Base-by-base conservation (phyloP, 1,140 invertebrate species). In the Callitettix versicolor region DNA sequence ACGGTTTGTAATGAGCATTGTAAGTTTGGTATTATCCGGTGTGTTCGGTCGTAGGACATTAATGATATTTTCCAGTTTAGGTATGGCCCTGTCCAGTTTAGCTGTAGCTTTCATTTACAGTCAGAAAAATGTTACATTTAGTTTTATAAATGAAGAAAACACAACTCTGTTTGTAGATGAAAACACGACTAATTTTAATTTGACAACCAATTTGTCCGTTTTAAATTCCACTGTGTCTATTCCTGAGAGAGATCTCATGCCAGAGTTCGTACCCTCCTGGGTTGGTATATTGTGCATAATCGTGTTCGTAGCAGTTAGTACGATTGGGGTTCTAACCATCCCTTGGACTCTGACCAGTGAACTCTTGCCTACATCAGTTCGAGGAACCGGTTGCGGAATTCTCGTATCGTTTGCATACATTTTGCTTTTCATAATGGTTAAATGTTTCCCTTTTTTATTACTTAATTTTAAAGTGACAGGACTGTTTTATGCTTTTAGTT, bases 321-420 rank as follows among this genome's bases (percentile, higher is more conserved):
- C 76, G 1, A 59, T 78, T 7, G 79, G 79, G 4, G 71, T 76
- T 52, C 62, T 76, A 15, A 71, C 75, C 3, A 73, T 86, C 57
- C 84, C 84, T 1, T 85, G 81, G 80, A 76, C 77, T 0, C 55
- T 80, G 4, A 76, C 79, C 22, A 73, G 71, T 0, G 75, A 78
- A 67, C 58, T 71, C 3, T 26, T 66, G 18, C 62, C 65, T 2
- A 60, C 47, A 0, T 41, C 59, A 50, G 75, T 78, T 22, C 67
- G 76, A 38, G 77, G 73, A 11, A 65, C 73, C 30, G 68, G 77
- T 3, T 70, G 76, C 9, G 76, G 78, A 0, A 50, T 81, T 3
- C 71, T 81, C 34, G 69, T 81, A 7, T 73, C 78, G 2, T 65
- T 76, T 18, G 79, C 79, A 24, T 84, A 85, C 70, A 38, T 78